Evolutionary conservation across 2,888 invertebrate species (phyloP).

Genomic region (Cephus spinipes): DNA sequence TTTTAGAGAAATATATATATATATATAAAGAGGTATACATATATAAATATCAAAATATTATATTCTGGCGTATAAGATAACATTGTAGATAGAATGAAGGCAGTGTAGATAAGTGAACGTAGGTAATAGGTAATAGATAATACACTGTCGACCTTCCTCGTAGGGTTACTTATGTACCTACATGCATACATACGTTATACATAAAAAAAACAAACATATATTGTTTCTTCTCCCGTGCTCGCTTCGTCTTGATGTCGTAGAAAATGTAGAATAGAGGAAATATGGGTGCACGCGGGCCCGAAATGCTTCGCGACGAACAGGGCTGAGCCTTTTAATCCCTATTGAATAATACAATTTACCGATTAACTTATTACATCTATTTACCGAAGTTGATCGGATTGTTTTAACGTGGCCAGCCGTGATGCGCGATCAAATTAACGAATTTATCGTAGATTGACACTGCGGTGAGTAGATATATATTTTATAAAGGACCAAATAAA

Average conservation of each 20-base stretch:
- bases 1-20: not conserved
- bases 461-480: not conserved
- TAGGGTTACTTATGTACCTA: not conserved
- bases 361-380: not conserved
- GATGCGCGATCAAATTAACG: not conserved
- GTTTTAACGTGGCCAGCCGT: not conserved
- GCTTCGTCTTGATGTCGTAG: not conserved
- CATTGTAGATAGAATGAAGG: constrained; percentile 1
- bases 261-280: not conserved
- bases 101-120: constrained; percentile 1
- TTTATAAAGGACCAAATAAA: not conserved
- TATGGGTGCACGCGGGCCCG: not conserved
- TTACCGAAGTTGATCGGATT: not conserved
- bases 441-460: not conserved
- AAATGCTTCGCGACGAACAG: not conserved
- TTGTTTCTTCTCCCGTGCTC: not conserved
- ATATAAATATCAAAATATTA: constrained; percentile 1
- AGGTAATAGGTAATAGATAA: not conserved
- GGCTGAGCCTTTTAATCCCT: not conserved
- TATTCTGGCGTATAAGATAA: not conserved
- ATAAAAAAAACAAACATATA: not conserved
- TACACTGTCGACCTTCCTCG: not conserved
- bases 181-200: not conserved
- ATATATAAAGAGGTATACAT: not conserved
- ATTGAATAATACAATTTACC: not conserved